Evolutionary conservation across 2,888 invertebrate genomes (phyloP), one percentile per base, ranked within the genome.

Genomic region (Exocentrus adspersus): DNA sequence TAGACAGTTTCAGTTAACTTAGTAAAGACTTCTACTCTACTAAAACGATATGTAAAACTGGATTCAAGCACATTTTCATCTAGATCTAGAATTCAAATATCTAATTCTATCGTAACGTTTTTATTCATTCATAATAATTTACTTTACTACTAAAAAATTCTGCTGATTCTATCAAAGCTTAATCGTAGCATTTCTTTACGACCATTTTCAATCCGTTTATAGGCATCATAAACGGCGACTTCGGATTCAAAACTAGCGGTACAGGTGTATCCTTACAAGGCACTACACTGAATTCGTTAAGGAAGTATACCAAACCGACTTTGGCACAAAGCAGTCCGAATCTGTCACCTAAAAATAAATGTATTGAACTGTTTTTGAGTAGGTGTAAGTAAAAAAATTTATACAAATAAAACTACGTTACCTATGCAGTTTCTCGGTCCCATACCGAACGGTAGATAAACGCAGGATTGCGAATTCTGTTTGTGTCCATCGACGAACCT

Each of bases 401-500:
- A n/a, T n/a, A n/a, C n/a, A n/a, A 41, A 41, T 14, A 14, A 17
- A 17, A 19, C 12, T 14, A 30, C 28, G 58, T 71, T 71, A 81
- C 81, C 81, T 59, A 82, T 79, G 65, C 82, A 82, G 59, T 78
- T 78, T 24, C 80, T 74, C 1, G 81, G 81, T 7, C 81, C 81
- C 56, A 78, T 77, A 9, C 81, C 81, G 61, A 82, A 82, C 0
- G 81, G 80, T 70, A 82, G 60, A 69, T 78, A 75, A 6, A 67
- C 67, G 41, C 75, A 74, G n/a, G 67, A 64, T 32, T 71, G 72
- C 0, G 60, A 50, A 20, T 68, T 62, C 5, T 71, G 72, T 69
- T 70, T 77, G 71, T 62, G 78, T n/a, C 81, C 81, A 1, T 79
- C 78, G 0, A 69, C 72, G 70, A 84, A 84, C 57, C 84, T 73